Percentiles rank a stretch among this genome's conserved stretches.
phyloP scores from a whole-genome alignment of 2,888 invertebrate genomes.

The Epinotia ramella region DNA sequence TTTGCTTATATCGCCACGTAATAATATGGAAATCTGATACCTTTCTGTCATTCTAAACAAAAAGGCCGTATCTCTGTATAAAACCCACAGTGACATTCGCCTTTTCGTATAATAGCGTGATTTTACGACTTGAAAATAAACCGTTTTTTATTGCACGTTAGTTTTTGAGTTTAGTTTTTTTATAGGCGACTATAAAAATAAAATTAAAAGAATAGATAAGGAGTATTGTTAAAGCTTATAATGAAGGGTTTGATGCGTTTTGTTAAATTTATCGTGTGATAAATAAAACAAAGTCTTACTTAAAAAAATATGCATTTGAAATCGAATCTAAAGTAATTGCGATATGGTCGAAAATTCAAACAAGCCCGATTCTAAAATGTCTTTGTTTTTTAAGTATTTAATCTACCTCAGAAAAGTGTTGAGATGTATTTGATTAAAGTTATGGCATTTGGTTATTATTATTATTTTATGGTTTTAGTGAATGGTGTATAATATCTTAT shows the following conservation, averaged over 20 bases:
- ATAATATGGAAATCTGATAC: conserved; percentile 68
- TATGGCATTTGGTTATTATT: conserved; percentile 19
- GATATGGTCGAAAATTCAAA: neutral
- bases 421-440: conserved; percentile 23
- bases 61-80: neutral
- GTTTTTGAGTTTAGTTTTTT: conserved; percentile 58
- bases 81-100: neutral
- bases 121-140: conserved; percentile 60
- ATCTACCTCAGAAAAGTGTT: conserved; percentile 44
- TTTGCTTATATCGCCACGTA: conserved; percentile 57
- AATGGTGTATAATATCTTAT: neutral
- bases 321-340: neutral
- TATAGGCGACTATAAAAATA: conserved; percentile 61
- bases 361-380: neutral
- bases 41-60: conserved; percentile 45
- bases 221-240: conserved; percentile 51
- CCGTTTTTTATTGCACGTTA: conserved; percentile 59
- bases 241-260: conserved; percentile 54
- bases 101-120: neutral
- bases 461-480: conserved; percentile 22
- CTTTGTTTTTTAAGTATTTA: neutral
- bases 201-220: conserved; percentile 63
- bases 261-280: conserved; percentile 43
- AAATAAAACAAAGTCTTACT: neutral
- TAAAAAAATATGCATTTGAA: neutral